These are phyloP conservation scores for Scaptodrosophila lebanonensis DNA, from an alignment of 1,140 invertebrate genomes.

Conservation along the genomic window DNA sequence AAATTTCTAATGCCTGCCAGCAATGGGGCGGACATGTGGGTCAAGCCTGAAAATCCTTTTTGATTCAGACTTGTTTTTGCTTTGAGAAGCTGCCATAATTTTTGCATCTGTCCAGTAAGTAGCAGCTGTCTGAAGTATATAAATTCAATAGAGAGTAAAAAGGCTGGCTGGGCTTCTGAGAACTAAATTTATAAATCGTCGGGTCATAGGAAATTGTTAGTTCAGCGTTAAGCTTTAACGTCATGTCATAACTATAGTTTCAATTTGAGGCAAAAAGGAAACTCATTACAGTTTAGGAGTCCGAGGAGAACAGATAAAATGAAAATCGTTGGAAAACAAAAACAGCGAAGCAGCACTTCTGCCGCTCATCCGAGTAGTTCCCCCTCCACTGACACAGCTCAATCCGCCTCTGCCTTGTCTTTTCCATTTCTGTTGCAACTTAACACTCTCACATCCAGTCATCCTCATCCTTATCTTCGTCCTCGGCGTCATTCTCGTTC, in stretches of 20 bases:
- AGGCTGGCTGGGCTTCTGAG: conserved; percentile 11
- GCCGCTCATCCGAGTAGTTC: too few relatives aligned
- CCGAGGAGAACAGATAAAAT: too few relatives aligned
- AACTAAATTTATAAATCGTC: conserved; percentile 28
- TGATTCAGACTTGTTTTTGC: conserved; percentile 26
- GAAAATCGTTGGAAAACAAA: too few relatives aligned
- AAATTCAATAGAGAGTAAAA: conserved; percentile 20
- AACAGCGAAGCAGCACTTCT: too few relatives aligned
- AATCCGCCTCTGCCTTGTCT: background rate
- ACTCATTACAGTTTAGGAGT: too few relatives aligned
- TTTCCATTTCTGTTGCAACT: too few relatives aligned
- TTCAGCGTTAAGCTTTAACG: background rate
- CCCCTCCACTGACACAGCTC: background rate
- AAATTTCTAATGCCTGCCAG: conserved; percentile 22
- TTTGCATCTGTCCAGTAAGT: background rate
- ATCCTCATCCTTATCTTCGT: too few relatives aligned
- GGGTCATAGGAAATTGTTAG: too few relatives aligned
- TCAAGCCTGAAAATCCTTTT: conserved; percentile 52
- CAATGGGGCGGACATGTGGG: conserved; percentile 38
- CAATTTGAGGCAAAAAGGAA: background rate
- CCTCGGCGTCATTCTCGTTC: too few relatives aligned
- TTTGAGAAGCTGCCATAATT: conserved; percentile 3
- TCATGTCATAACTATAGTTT: too few relatives aligned
- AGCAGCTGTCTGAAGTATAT: conserved; percentile 26
- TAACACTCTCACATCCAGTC: too few relatives aligned